Evolutionary conservation across 1,140 invertebrate genomes (phyloP).

Genomic region (Brachionus asplanchnoidis): DNA sequence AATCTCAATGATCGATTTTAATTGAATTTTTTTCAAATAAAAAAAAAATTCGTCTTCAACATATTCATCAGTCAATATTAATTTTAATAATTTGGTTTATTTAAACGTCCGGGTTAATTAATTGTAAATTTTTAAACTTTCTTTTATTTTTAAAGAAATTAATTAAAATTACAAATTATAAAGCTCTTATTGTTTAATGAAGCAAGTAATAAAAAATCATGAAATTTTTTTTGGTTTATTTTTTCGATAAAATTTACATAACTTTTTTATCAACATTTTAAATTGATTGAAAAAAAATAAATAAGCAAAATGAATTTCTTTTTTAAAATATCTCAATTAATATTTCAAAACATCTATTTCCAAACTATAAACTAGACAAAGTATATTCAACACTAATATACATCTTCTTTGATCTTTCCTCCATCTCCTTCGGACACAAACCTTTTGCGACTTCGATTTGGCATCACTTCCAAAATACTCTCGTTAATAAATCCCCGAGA

Average conservation of each 20-base stretch:
- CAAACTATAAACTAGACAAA: neutral
- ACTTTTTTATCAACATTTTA: neutral
- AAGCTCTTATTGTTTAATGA: too few species aligned
- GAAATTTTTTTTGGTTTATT: neutral
- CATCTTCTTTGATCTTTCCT: slow-evolving; percentile 67
- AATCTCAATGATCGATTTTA: too few species aligned
- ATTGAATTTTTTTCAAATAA: too few species aligned
- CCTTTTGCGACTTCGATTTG: slow-evolving; percentile 79
- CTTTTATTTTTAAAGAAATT: too few species aligned
- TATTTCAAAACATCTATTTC: neutral
- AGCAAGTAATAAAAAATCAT: too few species aligned
- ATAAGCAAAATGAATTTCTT: neutral
- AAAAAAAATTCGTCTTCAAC: too few species aligned
- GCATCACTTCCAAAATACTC: slow-evolving; percentile 59
- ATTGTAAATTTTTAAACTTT: too few species aligned
- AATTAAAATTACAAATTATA: too few species aligned
- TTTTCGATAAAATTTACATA: neutral
- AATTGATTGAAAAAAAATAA: neutral
- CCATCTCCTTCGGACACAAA: slow-evolving; percentile 89
- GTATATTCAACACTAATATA: neutral
- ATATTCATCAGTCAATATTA: too few species aligned
- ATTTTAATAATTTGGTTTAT: too few species aligned
- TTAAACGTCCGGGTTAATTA: too few species aligned
- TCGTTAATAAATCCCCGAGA: slow-evolving; percentile 47
- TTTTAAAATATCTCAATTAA: neutral